Evolutionary conservation across 1,140 invertebrate genomes (phyloP).

Genomic region (Homalodisca vitripennis): DNA sequence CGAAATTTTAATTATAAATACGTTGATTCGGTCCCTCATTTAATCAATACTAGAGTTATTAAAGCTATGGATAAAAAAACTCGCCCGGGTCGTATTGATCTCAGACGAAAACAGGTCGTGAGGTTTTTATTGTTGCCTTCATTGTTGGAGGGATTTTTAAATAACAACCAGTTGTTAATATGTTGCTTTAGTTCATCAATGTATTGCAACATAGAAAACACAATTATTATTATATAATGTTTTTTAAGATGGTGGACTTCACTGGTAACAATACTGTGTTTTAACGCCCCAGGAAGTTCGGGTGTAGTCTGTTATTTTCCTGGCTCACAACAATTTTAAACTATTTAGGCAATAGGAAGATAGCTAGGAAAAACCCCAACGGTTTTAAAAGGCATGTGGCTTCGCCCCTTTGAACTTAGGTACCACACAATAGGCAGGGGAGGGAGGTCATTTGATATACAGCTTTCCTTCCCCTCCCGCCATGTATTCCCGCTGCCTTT

Average conservation of each 20-base stretch:
- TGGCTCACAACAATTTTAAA: not conserved
- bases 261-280: not conserved
- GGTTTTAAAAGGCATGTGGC: not conserved
- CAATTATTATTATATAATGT: not conserved
- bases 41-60: constrained; percentile 14
- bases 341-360: not conserved
- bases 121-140: not conserved
- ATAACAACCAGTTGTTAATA: not conserved
- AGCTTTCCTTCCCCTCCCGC: constrained; percentile 17
- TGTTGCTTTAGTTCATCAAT: not conserved
- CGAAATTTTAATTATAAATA: not conserved
- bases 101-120: not conserved
- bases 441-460: constrained; percentile 32
- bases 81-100: constrained; percentile 11
- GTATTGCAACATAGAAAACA: not conserved
- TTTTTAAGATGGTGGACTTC: not conserved
- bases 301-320: no score
- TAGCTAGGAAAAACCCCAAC: constrained; percentile 14
- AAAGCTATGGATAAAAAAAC: not conserved
- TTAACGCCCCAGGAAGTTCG: not conserved
- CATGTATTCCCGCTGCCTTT: not conserved
- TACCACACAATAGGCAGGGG: constrained; percentile 46
- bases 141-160: no score
- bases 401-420: constrained; percentile 10
- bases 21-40: not conserved